Percentiles rank a stretch among this genome's conserved stretches.
phyloP scores from a whole-genome alignment of 2,797 vertebrate species.

The Anguilla megastoma region DNA sequence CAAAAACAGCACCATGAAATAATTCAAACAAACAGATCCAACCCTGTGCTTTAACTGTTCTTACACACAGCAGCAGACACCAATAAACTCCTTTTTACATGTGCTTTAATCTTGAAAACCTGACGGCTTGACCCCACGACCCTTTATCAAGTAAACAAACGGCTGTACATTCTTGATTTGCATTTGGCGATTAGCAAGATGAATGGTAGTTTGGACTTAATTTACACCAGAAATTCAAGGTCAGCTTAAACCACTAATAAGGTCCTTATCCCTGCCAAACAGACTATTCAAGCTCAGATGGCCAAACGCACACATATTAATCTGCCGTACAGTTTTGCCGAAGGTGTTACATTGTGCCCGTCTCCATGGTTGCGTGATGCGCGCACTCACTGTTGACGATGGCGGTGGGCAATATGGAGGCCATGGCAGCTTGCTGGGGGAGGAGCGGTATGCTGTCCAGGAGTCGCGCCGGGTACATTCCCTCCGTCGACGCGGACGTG shows the following conservation, averaged over 20 bases:
- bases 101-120: neutral
- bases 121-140: neutral
- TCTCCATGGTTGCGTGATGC: conserved; percentile 26
- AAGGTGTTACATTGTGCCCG: conserved; percentile 40
- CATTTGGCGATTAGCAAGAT: conserved; percentile 32
- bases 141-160: conserved; percentile 11
- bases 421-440: conserved; percentile 99
- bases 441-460: conserved; percentile 98
- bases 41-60: neutral
- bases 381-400: conserved; percentile 97
- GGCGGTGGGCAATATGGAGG: conserved; percentile 97
- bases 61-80: neutral
- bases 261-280: neutral
- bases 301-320: neutral
- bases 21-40: neutral
- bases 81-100: neutral
- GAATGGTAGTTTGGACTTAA: conserved; percentile 40
- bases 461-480: conserved; percentile 98
- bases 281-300: neutral
- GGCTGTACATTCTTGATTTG: conserved; percentile 32
- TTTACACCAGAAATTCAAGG: conserved; percentile 38
- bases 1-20: neutral
- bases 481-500: conserved; percentile 90
- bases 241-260: conserved; percentile 34
- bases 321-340: neutral